A percentile compares a stretch with the other conserved stretches of the same genome.
Conservation (phyloP, 2,797 vertebrate species). For the Petrocephalus sullivani region DNA sequence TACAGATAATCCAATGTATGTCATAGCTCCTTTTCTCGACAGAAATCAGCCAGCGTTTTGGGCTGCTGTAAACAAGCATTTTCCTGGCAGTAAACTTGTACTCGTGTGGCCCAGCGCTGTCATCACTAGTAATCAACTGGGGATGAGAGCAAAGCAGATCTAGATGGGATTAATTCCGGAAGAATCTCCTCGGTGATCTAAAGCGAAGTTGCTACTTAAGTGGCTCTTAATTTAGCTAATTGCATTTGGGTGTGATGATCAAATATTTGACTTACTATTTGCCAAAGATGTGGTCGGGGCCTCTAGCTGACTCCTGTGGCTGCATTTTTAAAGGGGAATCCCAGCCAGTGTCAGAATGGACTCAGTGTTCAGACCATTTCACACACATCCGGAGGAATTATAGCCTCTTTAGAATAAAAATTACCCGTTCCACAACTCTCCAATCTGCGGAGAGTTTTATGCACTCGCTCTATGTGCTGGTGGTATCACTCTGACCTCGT, state of each 20-base stretch:
- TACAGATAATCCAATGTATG: background rate
- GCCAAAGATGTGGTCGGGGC: constrained; percentile 21
- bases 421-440: background rate
- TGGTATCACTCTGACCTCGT: background rate
- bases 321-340: background rate
- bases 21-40: background rate
- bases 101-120: background rate
- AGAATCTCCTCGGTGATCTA: background rate
- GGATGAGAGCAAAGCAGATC: constrained; percentile 36
- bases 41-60: background rate
- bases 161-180: constrained; percentile 10
- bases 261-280: constrained; percentile 23
- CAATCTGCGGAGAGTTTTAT: background rate
- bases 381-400: background rate
- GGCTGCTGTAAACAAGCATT: background rate
- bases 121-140: constrained; percentile 16
- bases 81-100: background rate
- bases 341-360: background rate
- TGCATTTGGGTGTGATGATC: constrained; percentile 2
- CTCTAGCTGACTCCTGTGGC: background rate
- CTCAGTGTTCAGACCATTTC: background rate
- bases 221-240: constrained; percentile 20
- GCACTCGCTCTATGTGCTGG: background rate
- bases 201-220: background rate
- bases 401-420: background rate